A percentile compares a stretch with the other conserved stretches of the same genome.
Evolutionary conservation across 2,113 vertebrate species (phyloP).

Genomic region (Oryzias curvinotus): DNA sequence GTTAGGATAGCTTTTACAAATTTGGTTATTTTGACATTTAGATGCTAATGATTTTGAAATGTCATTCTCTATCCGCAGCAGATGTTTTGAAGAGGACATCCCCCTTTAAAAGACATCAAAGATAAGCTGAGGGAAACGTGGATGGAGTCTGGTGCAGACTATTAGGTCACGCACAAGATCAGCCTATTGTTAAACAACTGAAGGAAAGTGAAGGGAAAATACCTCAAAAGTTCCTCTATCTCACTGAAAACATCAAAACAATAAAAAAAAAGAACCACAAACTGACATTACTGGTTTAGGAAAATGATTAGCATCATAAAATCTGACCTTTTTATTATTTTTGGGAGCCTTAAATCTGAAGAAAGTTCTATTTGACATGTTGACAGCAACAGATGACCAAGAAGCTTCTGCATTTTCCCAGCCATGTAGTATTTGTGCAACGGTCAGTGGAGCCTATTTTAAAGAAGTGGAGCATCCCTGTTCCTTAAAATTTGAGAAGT

Average conservation of each 20-base stretch:
- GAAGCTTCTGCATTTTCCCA: conserved; percentile 33
- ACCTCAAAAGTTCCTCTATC: background rate
- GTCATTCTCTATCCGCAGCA: conserved; percentile 71
- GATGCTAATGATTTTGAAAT: conserved; percentile 74
- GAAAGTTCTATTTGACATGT: conserved; percentile 23
- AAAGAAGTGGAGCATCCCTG: conserved; percentile 30
- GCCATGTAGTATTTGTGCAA: conserved; percentile 31
- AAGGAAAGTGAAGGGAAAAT: conserved; percentile 23
- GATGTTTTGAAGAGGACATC: conserved; percentile 62
- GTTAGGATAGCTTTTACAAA: conserved; percentile 45
- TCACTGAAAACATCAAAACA: background rate
- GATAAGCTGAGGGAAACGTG: conserved; percentile 51
- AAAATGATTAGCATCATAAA: background rate
- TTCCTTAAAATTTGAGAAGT: conserved; percentile 39
- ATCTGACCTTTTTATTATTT: background rate
- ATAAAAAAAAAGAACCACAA: background rate
- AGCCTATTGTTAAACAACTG: background rate
- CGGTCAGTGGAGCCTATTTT: conserved; percentile 36
- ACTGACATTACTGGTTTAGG: background rate
- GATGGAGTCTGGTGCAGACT: conserved; percentile 21
- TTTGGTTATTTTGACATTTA: conserved; percentile 77
- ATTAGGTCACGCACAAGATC: conserved; percentile 6
- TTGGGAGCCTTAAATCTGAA: background rate
- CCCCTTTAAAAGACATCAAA: conserved; percentile 64
- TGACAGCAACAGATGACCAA: conserved; percentile 9